Base-by-base conservation (phyloP, 2,113 vertebrate genomes). In the Brachyhypopomus occidentalis region DNA sequence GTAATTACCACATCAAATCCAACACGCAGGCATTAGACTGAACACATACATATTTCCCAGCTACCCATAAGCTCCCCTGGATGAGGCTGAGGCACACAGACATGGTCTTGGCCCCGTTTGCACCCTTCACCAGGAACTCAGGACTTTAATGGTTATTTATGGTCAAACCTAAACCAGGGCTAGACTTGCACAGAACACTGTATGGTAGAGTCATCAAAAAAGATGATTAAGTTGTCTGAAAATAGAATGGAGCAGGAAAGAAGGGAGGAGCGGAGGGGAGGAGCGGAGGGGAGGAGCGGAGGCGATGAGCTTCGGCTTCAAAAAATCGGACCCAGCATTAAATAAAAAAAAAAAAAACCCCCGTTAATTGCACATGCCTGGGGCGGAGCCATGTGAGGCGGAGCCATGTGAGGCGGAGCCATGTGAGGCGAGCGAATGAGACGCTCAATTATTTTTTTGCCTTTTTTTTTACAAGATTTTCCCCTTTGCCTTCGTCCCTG, bases 171-270 rank as follows among this genome's bases (percentile, higher is more conserved):
- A 85, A 74, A 85, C 76, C 87, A 85, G 88, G 89, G 88, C 80
- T 87, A 79, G 80, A 73, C 70, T 87, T 77, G 85, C 87, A 79
- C 72, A 88, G 74, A 84, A 84, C 87, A 86, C 45, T 0, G 86
- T 86, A 88, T 86, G 87, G 89, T 83, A 83, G 85, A 92, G 87
- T 92, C 87, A 89, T 92, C 89, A 89, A 85, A 81, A 85, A 85
- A 85, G 79, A 85, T 87, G 87, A 92, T 92, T 91, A 90, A 90
- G 87, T 88, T 89, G 90, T 89, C 88, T 90, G 88, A 87, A 88
- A 88, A 85, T 85, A 89, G 82, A 91, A 87, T 83, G 72, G 69
- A 85, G 70, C 27, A 45, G 20, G n/a, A 22, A 22, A 22, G n/a
- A 4, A 60, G 4, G 14, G 56, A 12, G 14, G 56, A 14, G 52